phyloP scores from a whole-genome alignment of 2,113 vertebrate species.

The Oreochromis niloticus region DNA sequence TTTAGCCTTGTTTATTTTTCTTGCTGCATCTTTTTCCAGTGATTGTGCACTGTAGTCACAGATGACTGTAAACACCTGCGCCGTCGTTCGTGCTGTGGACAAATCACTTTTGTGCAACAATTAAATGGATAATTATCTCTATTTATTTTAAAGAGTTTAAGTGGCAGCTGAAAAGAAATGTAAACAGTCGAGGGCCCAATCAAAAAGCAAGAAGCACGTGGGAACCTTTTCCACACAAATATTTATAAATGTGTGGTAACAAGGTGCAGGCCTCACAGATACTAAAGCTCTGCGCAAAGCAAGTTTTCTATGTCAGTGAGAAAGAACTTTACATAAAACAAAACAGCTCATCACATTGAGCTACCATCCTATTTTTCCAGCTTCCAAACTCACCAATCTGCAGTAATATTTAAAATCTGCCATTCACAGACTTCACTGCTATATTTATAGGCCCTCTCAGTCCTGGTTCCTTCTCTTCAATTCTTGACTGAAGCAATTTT shows the following conservation, averaged over 20 bases:
- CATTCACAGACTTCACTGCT: not conserved
- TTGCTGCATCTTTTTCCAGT: not conserved
- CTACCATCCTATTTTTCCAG: not conserved
- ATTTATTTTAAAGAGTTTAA: not conserved
- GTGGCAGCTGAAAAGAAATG: not conserved
- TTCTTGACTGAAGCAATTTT: not conserved
- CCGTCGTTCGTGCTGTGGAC: not conserved
- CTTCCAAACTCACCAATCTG: accelerated
- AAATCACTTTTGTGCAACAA: not conserved
- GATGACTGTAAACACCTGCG: not conserved
- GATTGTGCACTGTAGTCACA: not conserved
- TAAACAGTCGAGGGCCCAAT: not conserved
- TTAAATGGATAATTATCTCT: not conserved
- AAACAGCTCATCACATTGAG: not conserved
- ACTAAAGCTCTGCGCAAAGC: not conserved
- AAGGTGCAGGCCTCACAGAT: not conserved
- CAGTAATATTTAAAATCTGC: not conserved
- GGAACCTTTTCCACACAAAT: not conserved
- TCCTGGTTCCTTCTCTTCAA: not conserved
- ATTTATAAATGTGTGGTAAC: not conserved
- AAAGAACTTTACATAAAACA: not conserved
- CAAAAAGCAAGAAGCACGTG: not conserved
- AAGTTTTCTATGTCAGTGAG: not conserved
- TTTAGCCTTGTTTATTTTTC: not conserved
- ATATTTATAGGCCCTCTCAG: not conserved